Evolutionary conservation across 1,140 invertebrate species (phyloP), one percentile per base, ranked within the genome.

Genomic region (Apis laboriosa): DNA sequence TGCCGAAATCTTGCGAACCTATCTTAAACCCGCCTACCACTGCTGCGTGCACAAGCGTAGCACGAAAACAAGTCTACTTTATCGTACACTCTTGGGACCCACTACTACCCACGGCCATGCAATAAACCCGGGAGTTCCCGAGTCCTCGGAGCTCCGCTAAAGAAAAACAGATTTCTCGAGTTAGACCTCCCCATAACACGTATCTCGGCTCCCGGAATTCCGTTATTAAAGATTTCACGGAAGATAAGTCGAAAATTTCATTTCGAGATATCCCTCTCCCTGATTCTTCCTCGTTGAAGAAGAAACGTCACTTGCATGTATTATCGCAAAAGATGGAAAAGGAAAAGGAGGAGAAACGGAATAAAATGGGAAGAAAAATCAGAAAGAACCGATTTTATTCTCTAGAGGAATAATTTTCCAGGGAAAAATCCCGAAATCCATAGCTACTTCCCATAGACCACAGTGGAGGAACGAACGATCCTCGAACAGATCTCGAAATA

Each of bases 21-120:
- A 28, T n/a, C 49, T 76, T 21, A 53, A 63, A 64, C 17, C 43
- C 24, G 28, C 17, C n/a, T 9, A 2, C 43, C 24, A 3, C 43
- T 28, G 3, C 34, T 4, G 34, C 74, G 2, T 12, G 74, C 49
- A 24, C 34, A 43, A 43, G 24, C 28, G 13, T 28, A 51, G n/a
- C 60, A 63, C 15, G 58, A 28, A 61, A 64, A 76, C 60, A 63
- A 76, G 49, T 76, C 60, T 64, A 64, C 60, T 76, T 76, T 76
- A 34, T 76, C 49, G 51, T 28, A 15, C 24, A 63, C 74, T 53
- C 74, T 63, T 64, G 74, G 60, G 74, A 64, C 60, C 60, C 28
- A 15, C 60, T 28, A 9, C 60, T 51, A 53, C n/a, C 60, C 19
- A 24, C 34, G 34, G 74, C 71, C 34, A 15, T 55, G 55, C 71